Evolutionary conservation across 1,140 invertebrate genomes (phyloP).

Genomic region (Camponotus vicinus): DNA sequence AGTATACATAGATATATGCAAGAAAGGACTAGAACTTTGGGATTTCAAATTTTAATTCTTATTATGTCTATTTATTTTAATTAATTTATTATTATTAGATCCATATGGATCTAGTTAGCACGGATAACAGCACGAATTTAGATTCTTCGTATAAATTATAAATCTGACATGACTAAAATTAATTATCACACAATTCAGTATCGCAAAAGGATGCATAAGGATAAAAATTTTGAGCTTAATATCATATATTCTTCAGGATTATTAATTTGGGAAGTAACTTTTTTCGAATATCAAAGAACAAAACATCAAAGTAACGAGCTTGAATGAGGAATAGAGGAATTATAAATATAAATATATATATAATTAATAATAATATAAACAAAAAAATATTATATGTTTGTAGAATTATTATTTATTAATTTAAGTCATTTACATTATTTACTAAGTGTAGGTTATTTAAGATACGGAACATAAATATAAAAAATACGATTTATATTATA

Average conservation of each 20-base stretch:
- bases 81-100: constrained; percentile 11
- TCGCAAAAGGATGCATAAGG: background rate
- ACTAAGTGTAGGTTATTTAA: background rate
- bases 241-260: background rate
- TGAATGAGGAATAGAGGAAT: too few relatives aligned
- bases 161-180: background rate
- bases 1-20: background rate
- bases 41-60: background rate
- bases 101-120: too few relatives aligned
- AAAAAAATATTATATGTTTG: background rate
- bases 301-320: background rate
- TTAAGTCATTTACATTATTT: background rate
- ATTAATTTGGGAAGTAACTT: background rate
- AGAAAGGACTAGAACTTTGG: constrained; percentile 12
- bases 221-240: background rate
- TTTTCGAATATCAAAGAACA: background rate
- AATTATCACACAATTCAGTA: background rate
- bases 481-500: background rate
- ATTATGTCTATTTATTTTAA: background rate
- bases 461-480: background rate
- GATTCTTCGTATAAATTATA: background rate
- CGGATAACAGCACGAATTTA: too few relatives aligned
- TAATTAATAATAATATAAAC: background rate
- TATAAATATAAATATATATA: too few relatives aligned
- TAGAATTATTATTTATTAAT: background rate